Evolutionary conservation across 2,888 invertebrate species (phyloP).

Genomic region (Amiota minor): DNA sequence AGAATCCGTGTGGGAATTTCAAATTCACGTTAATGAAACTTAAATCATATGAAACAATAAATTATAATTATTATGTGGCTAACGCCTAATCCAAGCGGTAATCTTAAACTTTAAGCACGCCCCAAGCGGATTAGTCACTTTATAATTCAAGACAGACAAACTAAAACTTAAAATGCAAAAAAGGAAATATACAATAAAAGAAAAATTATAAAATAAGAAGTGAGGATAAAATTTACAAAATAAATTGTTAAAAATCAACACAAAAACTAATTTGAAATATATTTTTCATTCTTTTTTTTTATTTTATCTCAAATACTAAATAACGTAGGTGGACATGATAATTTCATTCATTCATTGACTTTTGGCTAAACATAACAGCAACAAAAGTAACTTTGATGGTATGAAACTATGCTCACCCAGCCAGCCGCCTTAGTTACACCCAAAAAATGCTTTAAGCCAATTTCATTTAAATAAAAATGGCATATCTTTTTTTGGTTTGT

Average conservation of each 20-base stretch:
- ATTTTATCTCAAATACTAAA: conserved; percentile 46
- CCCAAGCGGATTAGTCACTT: conserved; percentile 22
- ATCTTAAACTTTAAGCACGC: not conserved
- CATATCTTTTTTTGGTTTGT: conserved; percentile 46
- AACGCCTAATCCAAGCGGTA: too few species aligned
- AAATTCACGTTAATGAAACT: not conserved
- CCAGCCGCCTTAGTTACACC: conserved; percentile 44
- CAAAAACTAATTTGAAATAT: not conserved
- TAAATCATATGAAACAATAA: too few species aligned
- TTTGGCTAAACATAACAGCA: conserved; percentile 32
- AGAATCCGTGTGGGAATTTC: not conserved
- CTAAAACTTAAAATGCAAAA: not conserved
- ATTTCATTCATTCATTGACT: conserved; percentile 45
- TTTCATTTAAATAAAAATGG: conserved; percentile 65
- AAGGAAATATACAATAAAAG: conserved; percentile 10
- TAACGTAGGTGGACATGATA: conserved; percentile 66
- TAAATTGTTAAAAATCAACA: not conserved
- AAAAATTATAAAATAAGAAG: not conserved
- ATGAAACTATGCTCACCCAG: too few species aligned
- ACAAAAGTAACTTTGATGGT: too few species aligned
- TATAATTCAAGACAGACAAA: not conserved
- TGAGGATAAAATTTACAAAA: not conserved
- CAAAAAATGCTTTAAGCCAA: conserved; percentile 53
- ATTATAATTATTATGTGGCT: too few species aligned
- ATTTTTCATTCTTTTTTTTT: conserved; percentile 4